Conservation (phyloP, 2,888 invertebrate species). For the Ferdinandea cuprea region DNA sequence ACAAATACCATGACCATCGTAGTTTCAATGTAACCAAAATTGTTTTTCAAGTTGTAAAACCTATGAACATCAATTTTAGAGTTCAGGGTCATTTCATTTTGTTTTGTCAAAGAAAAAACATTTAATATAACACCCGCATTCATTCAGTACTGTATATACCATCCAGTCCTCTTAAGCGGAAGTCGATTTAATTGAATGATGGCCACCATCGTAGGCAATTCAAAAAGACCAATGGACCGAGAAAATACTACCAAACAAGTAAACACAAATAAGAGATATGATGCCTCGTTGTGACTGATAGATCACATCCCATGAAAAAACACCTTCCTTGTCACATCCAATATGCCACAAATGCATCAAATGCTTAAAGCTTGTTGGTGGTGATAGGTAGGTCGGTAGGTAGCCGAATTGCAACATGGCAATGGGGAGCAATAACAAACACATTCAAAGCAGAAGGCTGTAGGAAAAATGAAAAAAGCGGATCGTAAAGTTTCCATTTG, state of each 20-base stretch:
- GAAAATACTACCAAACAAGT: neutral
- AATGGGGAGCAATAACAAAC: slow-evolving; percentile 42
- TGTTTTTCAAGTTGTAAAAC: neutral
- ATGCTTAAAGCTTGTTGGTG: slow-evolving; percentile 15
- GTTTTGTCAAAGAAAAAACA: no score
- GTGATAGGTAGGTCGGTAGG: slow-evolving; percentile 5
- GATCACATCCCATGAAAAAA: no score
- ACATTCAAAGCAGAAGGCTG: neutral
- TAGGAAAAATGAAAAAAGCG: neutral
- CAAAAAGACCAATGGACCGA: slow-evolving; percentile 2
- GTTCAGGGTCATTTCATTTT: neutral
- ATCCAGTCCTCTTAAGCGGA: neutral
- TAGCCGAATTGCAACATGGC: slow-evolving; percentile 16
- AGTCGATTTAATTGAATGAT: slow-evolving; percentile 18
- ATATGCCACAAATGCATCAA: slow-evolving; percentile 45
- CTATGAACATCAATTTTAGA: neutral
- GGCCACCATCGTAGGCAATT: slow-evolving; percentile 3
- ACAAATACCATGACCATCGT: no score
- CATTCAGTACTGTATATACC: no score
- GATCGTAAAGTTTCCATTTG: slow-evolving; percentile 3
- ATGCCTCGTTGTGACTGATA: neutral
- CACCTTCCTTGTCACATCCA: slow-evolving; percentile 20
- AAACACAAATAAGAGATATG: no score
- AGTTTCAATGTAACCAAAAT: neutral
- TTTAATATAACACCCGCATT: no score